phyloP scores from a whole-genome alignment of 1,140 invertebrate genomes.

The Episyrphus balteatus region DNA sequence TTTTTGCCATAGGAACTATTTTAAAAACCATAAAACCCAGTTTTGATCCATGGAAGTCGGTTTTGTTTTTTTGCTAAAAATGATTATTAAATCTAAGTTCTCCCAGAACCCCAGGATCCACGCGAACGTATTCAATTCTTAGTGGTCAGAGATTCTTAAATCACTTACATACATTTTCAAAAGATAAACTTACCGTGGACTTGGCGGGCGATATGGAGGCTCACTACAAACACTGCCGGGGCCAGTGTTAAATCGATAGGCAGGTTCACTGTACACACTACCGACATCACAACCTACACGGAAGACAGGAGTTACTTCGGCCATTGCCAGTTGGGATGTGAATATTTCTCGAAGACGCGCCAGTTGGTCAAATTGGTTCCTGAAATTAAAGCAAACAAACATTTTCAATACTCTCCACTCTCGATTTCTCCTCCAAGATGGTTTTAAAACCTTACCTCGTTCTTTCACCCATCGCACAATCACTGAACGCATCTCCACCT shows the following conservation, averaged over 20 bases:
- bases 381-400: conserved; percentile 15
- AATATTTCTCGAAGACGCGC: conserved; percentile 56
- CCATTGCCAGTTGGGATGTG: conserved; percentile 57
- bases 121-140: too few relatives aligned
- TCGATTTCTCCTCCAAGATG: conserved; percentile 21
- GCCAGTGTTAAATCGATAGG: conserved; percentile 58
- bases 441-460: conserved; percentile 20
- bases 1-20: too few relatives aligned
- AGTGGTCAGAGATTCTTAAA: too few relatives aligned
- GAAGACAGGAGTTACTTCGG: conserved; percentile 56
- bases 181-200: conserved; percentile 28
- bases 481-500: conserved; percentile 48
- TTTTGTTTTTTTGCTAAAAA: too few relatives aligned
- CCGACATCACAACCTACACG: conserved; percentile 53
- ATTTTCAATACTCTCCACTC: conserved; percentile 41
- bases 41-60: too few relatives aligned
- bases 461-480: conserved; percentile 29
- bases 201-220: conserved; percentile 36
- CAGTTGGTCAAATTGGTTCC: conserved; percentile 55
- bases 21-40: too few relatives aligned
- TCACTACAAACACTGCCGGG: conserved; percentile 54
- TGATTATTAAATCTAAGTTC: too few relatives aligned
- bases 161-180: too few relatives aligned
- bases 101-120: too few relatives aligned
- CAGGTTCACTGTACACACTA: conserved; percentile 72